These are phyloP conservation scores for Rhagium mordax DNA, from an alignment of 2,888 invertebrate genomes.

Conservation along the genomic window DNA sequence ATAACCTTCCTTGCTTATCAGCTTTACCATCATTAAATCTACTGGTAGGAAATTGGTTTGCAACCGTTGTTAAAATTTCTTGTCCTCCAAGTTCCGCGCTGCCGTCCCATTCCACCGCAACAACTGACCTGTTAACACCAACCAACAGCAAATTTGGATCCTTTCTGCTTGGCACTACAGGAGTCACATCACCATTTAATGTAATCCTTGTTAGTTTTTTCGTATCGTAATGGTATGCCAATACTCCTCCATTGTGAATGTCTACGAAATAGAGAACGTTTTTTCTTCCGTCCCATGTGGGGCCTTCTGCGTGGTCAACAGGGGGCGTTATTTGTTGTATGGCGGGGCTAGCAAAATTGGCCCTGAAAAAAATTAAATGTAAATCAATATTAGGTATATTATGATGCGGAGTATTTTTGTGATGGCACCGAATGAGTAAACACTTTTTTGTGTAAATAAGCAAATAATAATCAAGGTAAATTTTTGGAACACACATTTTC, in stretches of 20 bases:
- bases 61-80: slow-evolving; percentile 68
- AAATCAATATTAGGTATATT: too few relatives aligned
- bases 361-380: slow-evolving; percentile 10
- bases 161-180: slow-evolving; percentile 55
- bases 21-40: slow-evolving; percentile 77
- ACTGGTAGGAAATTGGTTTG: slow-evolving; percentile 69
- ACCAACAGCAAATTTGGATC: slow-evolving; percentile 57
- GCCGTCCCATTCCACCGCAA: slow-evolving; percentile 72
- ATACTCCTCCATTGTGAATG: slow-evolving; percentile 57
- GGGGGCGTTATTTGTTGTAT: slow-evolving; percentile 54
- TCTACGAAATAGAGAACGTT: slow-evolving; percentile 60
- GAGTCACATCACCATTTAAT: slow-evolving; percentile 53
- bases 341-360: slow-evolving; percentile 45
- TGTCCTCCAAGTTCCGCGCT: slow-evolving; percentile 41
- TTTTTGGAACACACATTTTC: too few relatives aligned
- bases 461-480: too few relatives aligned
- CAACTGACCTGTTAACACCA: slow-evolving; percentile 63
- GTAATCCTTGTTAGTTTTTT: slow-evolving; percentile 49
- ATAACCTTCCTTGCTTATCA: slow-evolving; percentile 73
- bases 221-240: slow-evolving; percentile 57
- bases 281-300: slow-evolving; percentile 60
- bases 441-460: too few relatives aligned
- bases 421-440: too few relatives aligned
- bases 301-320: slow-evolving; percentile 60
- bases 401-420: too few relatives aligned